phyloP scores from a whole-genome alignment of 1,140 invertebrate genomes.

The Platyscapa corneri region DNA sequence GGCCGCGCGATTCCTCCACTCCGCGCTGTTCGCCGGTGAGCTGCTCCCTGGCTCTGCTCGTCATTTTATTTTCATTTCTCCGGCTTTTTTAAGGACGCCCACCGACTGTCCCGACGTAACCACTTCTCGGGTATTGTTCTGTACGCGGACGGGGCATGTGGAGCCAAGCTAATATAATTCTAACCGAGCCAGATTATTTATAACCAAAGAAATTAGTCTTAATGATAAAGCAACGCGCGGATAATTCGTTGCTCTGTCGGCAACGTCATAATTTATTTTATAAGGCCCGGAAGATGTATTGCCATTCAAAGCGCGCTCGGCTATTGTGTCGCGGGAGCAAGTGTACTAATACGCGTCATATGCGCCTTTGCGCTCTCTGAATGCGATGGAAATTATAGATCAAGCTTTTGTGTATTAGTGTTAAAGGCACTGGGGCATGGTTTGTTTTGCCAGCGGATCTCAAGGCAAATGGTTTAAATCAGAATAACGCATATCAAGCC shows the following conservation, averaged over 20 bases:
- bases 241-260: not conserved
- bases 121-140: constrained; percentile 7
- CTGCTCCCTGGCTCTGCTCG: too few species aligned
- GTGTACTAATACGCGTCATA: too few species aligned
- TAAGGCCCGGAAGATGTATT: not conserved
- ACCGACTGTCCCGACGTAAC: too few species aligned
- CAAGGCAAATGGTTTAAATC: constrained; percentile 68
- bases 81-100: constrained; percentile 15
- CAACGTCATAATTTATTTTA: not conserved
- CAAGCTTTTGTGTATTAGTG: not conserved
- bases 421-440: not conserved
- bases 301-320: not conserved
- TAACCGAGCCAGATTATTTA: constrained; percentile 8
- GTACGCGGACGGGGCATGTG: not conserved
- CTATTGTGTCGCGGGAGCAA: too few species aligned
- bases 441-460: constrained; percentile 21
- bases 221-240: too few species aligned
- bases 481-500: constrained; percentile 70
- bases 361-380: too few species aligned
- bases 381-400: constrained; percentile 3
- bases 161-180: not conserved
- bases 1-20: not conserved
- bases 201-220: constrained; percentile 27
- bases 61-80: constrained; percentile 13
- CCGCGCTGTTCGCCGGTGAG: not conserved